Conservation (phyloP, 2,113 vertebrate genomes). For the Natator depressus region DNA sequence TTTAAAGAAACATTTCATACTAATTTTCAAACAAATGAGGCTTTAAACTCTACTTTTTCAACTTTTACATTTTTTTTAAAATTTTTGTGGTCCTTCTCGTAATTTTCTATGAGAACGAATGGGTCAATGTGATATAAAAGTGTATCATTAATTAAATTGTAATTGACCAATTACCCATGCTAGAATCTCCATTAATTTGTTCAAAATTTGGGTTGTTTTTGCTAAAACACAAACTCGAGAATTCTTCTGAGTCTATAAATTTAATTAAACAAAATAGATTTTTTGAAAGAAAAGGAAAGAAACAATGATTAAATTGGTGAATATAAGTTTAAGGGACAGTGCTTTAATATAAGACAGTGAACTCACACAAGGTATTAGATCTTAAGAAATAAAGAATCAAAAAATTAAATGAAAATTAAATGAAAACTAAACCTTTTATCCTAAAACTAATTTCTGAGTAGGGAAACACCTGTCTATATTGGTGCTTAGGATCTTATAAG, state of each 20-base stretch:
- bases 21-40: background rate
- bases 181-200: background rate
- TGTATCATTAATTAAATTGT: too few species aligned
- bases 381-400: too few species aligned
- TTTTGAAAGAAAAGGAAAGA: background rate
- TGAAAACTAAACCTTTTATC: too few species aligned
- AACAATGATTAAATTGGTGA: background rate
- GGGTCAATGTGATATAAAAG: background rate
- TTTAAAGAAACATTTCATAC: background rate
- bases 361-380: too few species aligned
- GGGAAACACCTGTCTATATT: too few species aligned
- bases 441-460: too few species aligned
- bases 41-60: background rate
- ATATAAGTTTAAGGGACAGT: background rate
- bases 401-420: too few species aligned
- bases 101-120: background rate
- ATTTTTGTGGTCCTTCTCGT: background rate
- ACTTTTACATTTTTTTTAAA: background rate
- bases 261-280: background rate
- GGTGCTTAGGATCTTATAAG: too few species aligned
- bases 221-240: background rate
- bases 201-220: background rate
- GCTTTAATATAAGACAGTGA: background rate
- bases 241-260: background rate
- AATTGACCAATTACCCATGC: background rate